Evolutionary conservation across 2,113 vertebrate genomes (phyloP).

Genomic region (Lagopus leucura): DNA sequence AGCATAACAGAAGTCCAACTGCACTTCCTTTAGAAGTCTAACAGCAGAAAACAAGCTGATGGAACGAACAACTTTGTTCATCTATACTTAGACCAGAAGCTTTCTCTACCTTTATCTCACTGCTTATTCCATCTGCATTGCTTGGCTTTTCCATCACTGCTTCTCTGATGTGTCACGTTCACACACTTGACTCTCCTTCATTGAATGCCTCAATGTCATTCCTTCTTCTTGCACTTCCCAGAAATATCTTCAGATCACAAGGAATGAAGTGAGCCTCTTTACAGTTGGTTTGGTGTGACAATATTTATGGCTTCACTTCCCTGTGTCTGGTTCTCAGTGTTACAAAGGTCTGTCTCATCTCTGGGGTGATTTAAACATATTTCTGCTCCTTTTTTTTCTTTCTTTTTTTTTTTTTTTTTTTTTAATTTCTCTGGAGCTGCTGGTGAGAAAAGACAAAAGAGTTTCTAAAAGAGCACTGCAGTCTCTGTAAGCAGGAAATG

Average conservation of each 20-base stretch:
- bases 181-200: not conserved
- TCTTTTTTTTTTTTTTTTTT: not conserved
- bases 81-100: not conserved
- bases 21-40: not conserved
- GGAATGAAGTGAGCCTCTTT: not conserved
- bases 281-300: not conserved
- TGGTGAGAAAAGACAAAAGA: not conserved
- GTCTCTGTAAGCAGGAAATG: not conserved
- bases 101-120: not conserved
- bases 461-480: not conserved
- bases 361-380: not conserved
- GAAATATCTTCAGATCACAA: not conserved
- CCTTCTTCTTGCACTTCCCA: not conserved
- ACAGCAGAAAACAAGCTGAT: not conserved
- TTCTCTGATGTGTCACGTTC: not conserved
- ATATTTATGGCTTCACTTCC: not conserved
- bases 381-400: not conserved
- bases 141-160: not conserved
- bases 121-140: accelerated
- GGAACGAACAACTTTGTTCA: not conserved
- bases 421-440: not conserved
- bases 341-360: not conserved
- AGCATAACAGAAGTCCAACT: not conserved
- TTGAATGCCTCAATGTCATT: not conserved
- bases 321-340: not conserved